Base-by-base conservation (phyloP, 2,113 vertebrate species). In the Numenius arquata region DNA sequence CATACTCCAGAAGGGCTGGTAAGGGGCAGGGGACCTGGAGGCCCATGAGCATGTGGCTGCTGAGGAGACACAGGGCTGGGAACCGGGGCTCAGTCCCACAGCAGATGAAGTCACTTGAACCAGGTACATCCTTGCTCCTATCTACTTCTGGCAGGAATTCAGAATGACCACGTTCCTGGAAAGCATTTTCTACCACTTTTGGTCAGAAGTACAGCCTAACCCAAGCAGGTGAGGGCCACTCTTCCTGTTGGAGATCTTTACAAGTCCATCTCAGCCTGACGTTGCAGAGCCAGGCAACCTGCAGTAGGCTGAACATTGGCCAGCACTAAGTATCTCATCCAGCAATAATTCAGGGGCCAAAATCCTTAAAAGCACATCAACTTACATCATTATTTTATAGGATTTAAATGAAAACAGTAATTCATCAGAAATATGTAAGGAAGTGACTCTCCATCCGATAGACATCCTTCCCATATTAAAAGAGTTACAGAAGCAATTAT, bases 361-460 rank as follows among this genome's bases (percentile, higher is more conserved):
- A 58, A 92, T 74, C 48, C 59, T 93, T 72, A 66, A 79, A 34
- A 88, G 72, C 83, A 79, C 15, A 79, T 52, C 71, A 73, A 52
- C 13, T 58, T 45, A 66, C 15, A 32, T 80, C 50, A 32, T 73
- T 73, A 62, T 81, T 83, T 88, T 40, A 85, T 25, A 38, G 58
- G 36, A 63, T 91, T 89, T 77, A 88, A 93, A 77, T 48, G 40
- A 80, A 94, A 92, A 62, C 27, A 93, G 45, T 86, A 83, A 88
- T 82, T 94, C 9, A 78, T 82, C 58, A 95, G 85, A 95, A 91
- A 65, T 73, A 45, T 17, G 25, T 43, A 56, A 79, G 66, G 71
- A 82, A 76, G 34, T 45, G 19, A 38, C n/a, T 86, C 53, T 72
- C 34, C 32, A 56, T 56, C 66, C 6, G 1, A 50, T 12, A 82